Conservation (phyloP, 92 coral and sea anemone species). For the Nematostella vectensis region DNA sequence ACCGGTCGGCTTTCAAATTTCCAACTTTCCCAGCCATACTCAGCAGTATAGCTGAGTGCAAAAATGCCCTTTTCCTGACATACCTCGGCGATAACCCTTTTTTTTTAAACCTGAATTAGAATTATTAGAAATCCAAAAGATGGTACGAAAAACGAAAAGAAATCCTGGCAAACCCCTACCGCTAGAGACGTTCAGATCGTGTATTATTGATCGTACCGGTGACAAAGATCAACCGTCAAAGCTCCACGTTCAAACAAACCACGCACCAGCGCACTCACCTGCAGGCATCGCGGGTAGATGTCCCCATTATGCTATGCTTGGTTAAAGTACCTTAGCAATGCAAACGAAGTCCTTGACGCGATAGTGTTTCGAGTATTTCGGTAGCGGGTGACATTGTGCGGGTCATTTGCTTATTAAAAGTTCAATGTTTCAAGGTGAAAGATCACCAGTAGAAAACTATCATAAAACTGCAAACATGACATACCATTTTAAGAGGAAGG, state of each 20-base stretch:
- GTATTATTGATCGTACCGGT: slow-evolving; percentile 43
- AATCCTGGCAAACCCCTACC: not conserved
- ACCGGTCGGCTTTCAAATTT: slow-evolving; percentile 4
- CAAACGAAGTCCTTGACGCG: too few species aligned
- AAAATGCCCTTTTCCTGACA: slow-evolving; percentile 1
- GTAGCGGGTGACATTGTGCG: too few species aligned
- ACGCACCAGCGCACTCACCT: slow-evolving; percentile 16
- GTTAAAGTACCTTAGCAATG: not conserved
- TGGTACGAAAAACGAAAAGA: not conserved
- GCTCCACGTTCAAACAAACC: slow-evolving; percentile 23
- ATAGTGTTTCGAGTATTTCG: too few species aligned
- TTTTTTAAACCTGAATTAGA: too few species aligned
- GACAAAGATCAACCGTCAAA: slow-evolving; percentile 35
- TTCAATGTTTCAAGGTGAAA: too few species aligned
- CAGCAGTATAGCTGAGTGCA: not conserved
- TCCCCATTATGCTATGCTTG: not conserved
- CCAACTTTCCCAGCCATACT: not conserved
- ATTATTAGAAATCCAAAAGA: not conserved
- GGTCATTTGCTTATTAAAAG: too few species aligned
- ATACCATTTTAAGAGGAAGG: too few species aligned
- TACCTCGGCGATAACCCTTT: too few species aligned
- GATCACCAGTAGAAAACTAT: too few species aligned
- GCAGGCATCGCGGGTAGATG: not conserved
- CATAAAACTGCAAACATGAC: too few species aligned
- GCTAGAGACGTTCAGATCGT: slow-evolving; percentile 24